Base-by-base conservation (phyloP, 1,140 invertebrate species). In the Heterodera schachtii region DNA sequence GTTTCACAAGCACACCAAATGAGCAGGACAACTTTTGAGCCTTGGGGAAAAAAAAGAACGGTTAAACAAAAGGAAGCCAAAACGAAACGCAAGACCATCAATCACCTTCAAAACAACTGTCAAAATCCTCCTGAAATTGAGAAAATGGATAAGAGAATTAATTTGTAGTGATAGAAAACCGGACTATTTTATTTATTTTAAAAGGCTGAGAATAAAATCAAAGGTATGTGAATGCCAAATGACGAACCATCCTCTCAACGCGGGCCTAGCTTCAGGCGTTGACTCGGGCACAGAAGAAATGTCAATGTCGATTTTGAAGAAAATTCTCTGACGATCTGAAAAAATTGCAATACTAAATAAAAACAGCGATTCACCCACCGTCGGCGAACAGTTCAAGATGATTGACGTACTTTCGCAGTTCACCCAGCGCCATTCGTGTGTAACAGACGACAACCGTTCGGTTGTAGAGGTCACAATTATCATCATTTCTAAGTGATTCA, bases 241-340 rank as follows among this genome's bases (percentile, higher is more conserved):
- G 44, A 78, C 11, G 31, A 70, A 78, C 77, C 77, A 78, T 43
- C 66, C 77, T 46, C n/a, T 69, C 6, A 78, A 44, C 44, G 41
- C 77, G 8, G 77, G 64, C 46, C 44, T 78, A 3, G 43, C 21
- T 52, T 78, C 77, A 2, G 77, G 64, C 64, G 66, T 41, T 69
- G 57, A 78, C 21, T 64, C 52, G 8, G 77, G 77, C 49, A 64
- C 57, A 11, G 77, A 66, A 78, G 47, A 78, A 44, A 78, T 71
- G 46, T 78, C 77, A 64, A 78, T 44, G 19, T 78, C 77, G 16
- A 69, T 78, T 70, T 78, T 78, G 64, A 78, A 78, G 64, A 78
- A 78, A 19, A 78, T 21, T 16, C n/a, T 70, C 49, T 78, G 77
- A 47, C 77, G 66, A 46, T 78, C 77, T 78, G 46, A 64, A 76